Evolutionary conservation across 2,797 vertebrate genomes (phyloP).

Genomic region (Pelodytes ibericus): DNA sequence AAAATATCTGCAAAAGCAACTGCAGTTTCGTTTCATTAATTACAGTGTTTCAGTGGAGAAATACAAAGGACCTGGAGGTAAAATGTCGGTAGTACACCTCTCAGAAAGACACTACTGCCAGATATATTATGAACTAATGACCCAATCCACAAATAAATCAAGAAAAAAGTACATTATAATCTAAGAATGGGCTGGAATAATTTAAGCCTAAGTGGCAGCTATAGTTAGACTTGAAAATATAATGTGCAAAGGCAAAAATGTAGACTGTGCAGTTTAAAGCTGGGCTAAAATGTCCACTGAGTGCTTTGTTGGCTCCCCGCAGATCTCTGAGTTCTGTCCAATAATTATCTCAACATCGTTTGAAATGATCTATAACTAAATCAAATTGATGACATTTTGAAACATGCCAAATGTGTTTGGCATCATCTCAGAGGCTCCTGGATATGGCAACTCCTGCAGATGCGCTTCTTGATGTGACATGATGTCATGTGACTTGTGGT

Average conservation of each 20-base stretch:
- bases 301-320: constrained; percentile 66
- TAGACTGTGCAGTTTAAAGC: constrained; percentile 61
- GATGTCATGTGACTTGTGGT: constrained; percentile 63
- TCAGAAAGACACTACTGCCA: constrained; percentile 11
- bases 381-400: constrained; percentile 70
- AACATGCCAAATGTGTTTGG: constrained; percentile 72
- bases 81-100: constrained; percentile 45
- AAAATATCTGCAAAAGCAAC: constrained; percentile 40
- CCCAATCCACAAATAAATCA: constrained; percentile 51
- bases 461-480: constrained; percentile 63
- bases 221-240: constrained; percentile 50
- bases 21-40: constrained; percentile 43
- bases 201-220: constrained; percentile 50
- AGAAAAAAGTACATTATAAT: constrained; percentile 48
- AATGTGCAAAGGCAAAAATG: constrained; percentile 62
- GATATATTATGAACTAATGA: constrained; percentile 55
- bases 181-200: constrained; percentile 55
- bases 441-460: constrained; percentile 65
- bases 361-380: constrained; percentile 74
- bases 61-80: constrained; percentile 50
- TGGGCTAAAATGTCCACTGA: constrained; percentile 61
- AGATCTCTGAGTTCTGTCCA: constrained; percentile 64
- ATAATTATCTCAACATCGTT: constrained; percentile 68
- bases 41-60: constrained; percentile 35
- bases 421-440: constrained; percentile 59